Conservation (phyloP, 2,888 invertebrate genomes). For the Anticlea derivata region DNA sequence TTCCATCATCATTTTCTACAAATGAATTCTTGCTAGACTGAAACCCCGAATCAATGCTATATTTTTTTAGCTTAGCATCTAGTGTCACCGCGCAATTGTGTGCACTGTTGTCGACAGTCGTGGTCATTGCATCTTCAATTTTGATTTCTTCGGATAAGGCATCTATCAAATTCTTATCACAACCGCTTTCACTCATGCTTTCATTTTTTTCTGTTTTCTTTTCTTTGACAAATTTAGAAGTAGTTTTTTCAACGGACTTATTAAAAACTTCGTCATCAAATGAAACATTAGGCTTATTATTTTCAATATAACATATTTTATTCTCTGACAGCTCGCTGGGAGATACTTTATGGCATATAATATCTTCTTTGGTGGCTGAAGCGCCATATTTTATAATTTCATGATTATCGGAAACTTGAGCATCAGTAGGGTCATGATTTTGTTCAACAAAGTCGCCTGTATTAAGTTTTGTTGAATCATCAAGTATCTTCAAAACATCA, state of each 20-base stretch:
- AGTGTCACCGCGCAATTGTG: not conserved
- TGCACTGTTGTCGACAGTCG: not conserved
- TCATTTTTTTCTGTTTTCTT: not conserved
- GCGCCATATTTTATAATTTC: not conserved
- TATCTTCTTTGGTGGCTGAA: not conserved
- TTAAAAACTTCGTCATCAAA: not conserved
- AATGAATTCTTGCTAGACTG: constrained; percentile 12
- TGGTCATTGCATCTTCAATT: not conserved
- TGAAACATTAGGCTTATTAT: not conserved
- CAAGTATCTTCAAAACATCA: not conserved
- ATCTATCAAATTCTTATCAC: not conserved
- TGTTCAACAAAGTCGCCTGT: not conserved
- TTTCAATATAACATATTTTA: not conserved
- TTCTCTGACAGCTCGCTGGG: not conserved
- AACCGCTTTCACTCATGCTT: not conserved
- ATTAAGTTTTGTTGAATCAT: not conserved
- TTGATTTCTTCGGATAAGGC: not conserved
- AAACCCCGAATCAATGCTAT: constrained; percentile 15
- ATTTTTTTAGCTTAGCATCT: constrained; percentile 1
- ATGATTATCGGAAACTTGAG: not conserved
- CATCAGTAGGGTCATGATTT: not conserved
- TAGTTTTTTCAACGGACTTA: not conserved
- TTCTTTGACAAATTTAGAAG: not conserved
- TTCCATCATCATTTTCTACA: constrained; percentile 5
- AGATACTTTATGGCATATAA: not conserved